Conservation (phyloP, 2,888 invertebrate genomes). For the Drosophila mettleri region DNA sequence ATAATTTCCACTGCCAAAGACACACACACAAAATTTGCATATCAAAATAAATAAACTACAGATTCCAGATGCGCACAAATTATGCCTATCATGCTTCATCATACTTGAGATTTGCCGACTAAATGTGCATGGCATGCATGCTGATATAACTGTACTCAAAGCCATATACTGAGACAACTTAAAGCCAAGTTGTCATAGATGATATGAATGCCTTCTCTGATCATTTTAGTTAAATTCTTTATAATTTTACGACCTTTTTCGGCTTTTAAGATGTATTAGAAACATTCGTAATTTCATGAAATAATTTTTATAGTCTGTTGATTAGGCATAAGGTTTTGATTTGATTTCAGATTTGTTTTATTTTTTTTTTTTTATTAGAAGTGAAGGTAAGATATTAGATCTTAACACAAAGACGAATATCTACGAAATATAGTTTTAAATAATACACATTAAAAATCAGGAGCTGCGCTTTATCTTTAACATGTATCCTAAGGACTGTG, state of each 20-base stretch:
- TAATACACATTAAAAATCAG: background rate
- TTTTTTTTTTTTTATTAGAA: no score
- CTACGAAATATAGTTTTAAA: background rate
- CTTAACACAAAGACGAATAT: background rate
- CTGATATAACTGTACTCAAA: background rate
- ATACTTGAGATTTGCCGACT: background rate
- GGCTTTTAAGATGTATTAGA: background rate
- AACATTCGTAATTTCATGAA: background rate
- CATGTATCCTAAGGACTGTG: background rate
- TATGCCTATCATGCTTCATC: conserved; percentile 8
- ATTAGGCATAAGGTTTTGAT: background rate
- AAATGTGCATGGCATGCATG: conserved; percentile 4
- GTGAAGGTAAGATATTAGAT: background rate
- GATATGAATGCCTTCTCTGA: background rate
- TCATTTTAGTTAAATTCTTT: background rate
- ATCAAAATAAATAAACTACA: conserved; percentile 14
- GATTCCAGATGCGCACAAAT: conserved; percentile 7
- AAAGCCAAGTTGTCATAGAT: no score
- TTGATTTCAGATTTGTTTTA: background rate
- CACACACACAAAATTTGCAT: conserved; percentile 46
- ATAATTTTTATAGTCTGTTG: background rate
- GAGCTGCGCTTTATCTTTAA: conserved; percentile 1
- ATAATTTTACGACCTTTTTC: no score
- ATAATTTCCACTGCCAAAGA: conserved; percentile 50
- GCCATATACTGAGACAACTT: no score